phyloP scores from a whole-genome alignment of 2,797 vertebrate genomes.

The Falco peregrinus region DNA sequence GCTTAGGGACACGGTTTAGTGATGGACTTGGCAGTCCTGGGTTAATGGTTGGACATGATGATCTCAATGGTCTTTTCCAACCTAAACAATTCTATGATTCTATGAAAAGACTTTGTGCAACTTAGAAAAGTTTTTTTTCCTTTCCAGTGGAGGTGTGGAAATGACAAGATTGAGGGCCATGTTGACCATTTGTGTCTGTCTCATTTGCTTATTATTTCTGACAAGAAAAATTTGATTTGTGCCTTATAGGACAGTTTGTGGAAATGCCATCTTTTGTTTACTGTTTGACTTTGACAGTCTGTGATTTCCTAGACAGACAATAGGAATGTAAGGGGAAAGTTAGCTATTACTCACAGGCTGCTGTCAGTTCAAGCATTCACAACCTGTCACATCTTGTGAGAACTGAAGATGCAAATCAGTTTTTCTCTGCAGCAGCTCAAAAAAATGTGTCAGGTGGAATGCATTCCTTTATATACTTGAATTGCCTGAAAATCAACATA shows the following conservation, averaged over 20 bases:
- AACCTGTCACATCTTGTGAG: slow-evolving; percentile 13
- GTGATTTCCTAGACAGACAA: slow-evolving; percentile 4
- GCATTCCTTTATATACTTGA: neutral
- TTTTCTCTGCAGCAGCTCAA: neutral
- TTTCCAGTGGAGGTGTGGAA: neutral
- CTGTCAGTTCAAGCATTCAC: slow-evolving; percentile 51
- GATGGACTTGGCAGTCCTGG: no score
- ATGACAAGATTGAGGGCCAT: neutral
- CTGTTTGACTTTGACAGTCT: neutral
- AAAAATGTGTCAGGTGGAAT: neutral
- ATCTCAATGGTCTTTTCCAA: no score
- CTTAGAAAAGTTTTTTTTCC: neutral
- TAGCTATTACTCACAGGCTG: slow-evolving; percentile 6
- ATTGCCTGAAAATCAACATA: neutral
- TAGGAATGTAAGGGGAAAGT: neutral
- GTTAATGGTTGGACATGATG: no score
- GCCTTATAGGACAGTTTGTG: neutral
- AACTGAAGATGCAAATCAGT: slow-evolving; percentile 23
- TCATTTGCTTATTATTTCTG: neutral
- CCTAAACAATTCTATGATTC: no score
- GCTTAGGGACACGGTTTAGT: no score
- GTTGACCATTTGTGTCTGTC: neutral
- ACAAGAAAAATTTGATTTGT: neutral
- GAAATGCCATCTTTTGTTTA: slow-evolving; percentile 9
- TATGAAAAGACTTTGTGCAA: neutral